Evolutionary conservation across 2,888 invertebrate genomes (phyloP).

Genomic region (Melinopterus prodromus): DNA sequence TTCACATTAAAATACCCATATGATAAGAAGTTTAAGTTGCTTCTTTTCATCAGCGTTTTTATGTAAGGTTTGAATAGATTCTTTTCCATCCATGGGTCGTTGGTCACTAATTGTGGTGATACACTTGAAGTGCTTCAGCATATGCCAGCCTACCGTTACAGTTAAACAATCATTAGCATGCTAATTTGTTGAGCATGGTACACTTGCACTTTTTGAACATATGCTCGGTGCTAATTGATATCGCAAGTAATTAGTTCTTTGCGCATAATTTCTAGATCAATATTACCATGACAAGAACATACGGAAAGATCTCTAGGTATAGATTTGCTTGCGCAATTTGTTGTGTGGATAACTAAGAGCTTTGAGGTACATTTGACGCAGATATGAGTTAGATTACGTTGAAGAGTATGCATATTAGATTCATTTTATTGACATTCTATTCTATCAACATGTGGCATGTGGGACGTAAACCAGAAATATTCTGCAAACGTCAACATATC

Average conservation of each 20-base stretch:
- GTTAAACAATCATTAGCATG: slow-evolving; percentile 25
- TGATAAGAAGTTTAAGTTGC: no score
- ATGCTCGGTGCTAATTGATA: neutral
- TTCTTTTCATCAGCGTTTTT: neutral
- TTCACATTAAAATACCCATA: no score
- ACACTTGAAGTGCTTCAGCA: slow-evolving; percentile 8
- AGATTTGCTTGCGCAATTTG: neutral
- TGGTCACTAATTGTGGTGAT: slow-evolving; percentile 4
- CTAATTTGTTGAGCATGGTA: slow-evolving; percentile 6
- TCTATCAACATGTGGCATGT: no score
- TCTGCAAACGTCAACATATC: no score
- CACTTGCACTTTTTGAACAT: slow-evolving; percentile 4
- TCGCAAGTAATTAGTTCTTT: neutral
- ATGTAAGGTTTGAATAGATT: neutral
- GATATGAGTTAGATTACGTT: neutral
- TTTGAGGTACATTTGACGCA: neutral
- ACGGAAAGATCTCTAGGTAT: neutral
- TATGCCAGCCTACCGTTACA: slow-evolving; percentile 15
- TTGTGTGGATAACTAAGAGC: neutral
- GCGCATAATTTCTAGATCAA: slow-evolving; percentile 4
- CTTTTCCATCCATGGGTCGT: neutral
- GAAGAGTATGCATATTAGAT: neutral
- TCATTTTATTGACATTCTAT: no score
- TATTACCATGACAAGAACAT: neutral
- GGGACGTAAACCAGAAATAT: no score